Base-by-base conservation (phyloP, 1,140 invertebrate species). In the Caenorhabditis inopinata region DNA sequence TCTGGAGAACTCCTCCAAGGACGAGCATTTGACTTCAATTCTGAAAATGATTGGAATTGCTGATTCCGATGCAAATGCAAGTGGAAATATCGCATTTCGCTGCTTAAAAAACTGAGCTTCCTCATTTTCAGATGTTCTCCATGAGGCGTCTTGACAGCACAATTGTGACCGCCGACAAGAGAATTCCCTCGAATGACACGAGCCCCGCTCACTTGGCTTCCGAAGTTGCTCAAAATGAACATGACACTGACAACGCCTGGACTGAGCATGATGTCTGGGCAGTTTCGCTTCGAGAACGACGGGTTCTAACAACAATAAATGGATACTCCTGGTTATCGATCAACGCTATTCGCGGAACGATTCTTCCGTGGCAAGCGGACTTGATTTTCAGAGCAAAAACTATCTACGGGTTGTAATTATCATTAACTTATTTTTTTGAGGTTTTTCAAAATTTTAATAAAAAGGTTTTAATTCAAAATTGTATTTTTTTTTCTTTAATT, bases 181-280 rank as follows among this genome's bases (percentile, higher is more conserved):
- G 45, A 42, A 75, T 58, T 16, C 32, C 68, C 38, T 74, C 46
- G 0, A 42, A 47, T 38, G 62, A 74, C n/a, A 74, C 80, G 9
- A 68, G 74, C 6, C 80, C 80, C 3, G 53, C 76, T 16, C 81
- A 80, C 48, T 47, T 79, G 27, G 58, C 49, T 21, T 46, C 68
- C 0, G 76, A 78, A 47, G 80, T 76, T 14, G 80, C 58, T 3
- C 16, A 29, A 47, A 35, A 74, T 35, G 49, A 75, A 35, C 62
- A 82, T 14, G 83, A 83, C 38, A 83, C 83, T 3, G 83, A 83
- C 53, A 83, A 83, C 48, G 83, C 83, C 7, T 83, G 83, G 83
- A 79, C 78, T 1, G 83, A 83, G 58, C 51, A 81, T 16, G 83
- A 83, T 32, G 82, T 83, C 11, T 83, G 83, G 83, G 62, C 68